Conservation (phyloP, 2,888 invertebrate genomes). For the Ceramica pisi region DNA sequence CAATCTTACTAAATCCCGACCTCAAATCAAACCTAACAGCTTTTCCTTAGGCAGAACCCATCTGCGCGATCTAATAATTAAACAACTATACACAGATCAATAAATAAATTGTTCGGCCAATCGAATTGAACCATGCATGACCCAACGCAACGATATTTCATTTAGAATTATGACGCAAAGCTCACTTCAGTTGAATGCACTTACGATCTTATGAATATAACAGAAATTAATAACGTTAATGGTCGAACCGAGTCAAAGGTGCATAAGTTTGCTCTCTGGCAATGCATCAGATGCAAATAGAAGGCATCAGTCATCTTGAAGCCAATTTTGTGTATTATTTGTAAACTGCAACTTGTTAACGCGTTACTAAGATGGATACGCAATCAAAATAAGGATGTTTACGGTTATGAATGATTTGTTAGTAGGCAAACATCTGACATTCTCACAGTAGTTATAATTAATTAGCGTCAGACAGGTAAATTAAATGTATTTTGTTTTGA, state of each 20-base stretch:
- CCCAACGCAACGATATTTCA: conserved; percentile 37
- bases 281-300: conserved; percentile 21
- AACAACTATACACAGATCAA: conserved; percentile 12
- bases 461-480: neutral
- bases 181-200: conserved; percentile 25
- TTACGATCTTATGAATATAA: conserved; percentile 41
- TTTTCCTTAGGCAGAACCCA: conserved; percentile 7
- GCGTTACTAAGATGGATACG: conserved; percentile 10
- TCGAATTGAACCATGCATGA: conserved; percentile 39
- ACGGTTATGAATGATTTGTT: conserved; percentile 14
- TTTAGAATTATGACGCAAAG: conserved; percentile 42
- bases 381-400: conserved; percentile 33
- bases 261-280: conserved; percentile 11
- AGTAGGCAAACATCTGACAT: conserved; percentile 13
- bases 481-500: neutral
- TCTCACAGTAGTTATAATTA: neutral
- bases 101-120: conserved; percentile 42
- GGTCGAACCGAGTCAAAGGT: conserved; percentile 34
- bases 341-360: conserved; percentile 13
- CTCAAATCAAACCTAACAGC: neutral
- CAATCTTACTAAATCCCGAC: neutral
- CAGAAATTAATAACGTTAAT: conserved; percentile 37
- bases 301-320: conserved; percentile 16
- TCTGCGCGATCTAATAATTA: conserved; percentile 24
- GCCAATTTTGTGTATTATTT: conserved; percentile 27